Conservation (phyloP, 2,797 vertebrate genomes). For the Danionella dracula region DNA sequence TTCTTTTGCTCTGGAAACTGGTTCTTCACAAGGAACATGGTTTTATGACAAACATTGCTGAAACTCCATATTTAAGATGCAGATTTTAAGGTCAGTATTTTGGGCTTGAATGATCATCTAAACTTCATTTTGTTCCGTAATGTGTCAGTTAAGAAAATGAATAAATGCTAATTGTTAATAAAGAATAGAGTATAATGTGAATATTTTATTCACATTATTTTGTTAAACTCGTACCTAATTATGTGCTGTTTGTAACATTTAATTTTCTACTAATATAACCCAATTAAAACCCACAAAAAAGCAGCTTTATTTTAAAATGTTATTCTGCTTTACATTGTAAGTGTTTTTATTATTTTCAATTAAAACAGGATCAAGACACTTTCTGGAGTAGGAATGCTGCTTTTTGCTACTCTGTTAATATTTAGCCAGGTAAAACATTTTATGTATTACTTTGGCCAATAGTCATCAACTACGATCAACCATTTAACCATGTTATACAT, state of each 20-base stretch:
- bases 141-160: no score
- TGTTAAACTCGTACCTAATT: no score
- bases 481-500: no score
- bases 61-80: conserved; percentile 28
- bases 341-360: neutral
- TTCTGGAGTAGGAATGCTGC: conserved; percentile 22
- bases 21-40: neutral
- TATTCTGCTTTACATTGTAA: no score
- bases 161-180: no score
- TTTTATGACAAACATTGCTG: conserved; percentile 33
- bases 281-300: neutral
- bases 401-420: conserved; percentile 29
- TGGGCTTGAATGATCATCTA: neutral
- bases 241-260: no score
- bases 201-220: no score
- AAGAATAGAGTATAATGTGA: no score
- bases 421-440: conserved; percentile 34
- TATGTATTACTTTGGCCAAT: no score
- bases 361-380: conserved; percentile 18
- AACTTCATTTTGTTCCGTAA: neutral
- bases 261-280: neutral
- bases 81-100: conserved; percentile 29
- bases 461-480: no score
- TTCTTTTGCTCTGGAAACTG: conserved; percentile 28
- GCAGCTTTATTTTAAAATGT: neutral